These are phyloP conservation scores for Opisthograptis luteolata DNA, from an alignment of 2,888 invertebrate genomes.

Conservation along the genomic window DNA sequence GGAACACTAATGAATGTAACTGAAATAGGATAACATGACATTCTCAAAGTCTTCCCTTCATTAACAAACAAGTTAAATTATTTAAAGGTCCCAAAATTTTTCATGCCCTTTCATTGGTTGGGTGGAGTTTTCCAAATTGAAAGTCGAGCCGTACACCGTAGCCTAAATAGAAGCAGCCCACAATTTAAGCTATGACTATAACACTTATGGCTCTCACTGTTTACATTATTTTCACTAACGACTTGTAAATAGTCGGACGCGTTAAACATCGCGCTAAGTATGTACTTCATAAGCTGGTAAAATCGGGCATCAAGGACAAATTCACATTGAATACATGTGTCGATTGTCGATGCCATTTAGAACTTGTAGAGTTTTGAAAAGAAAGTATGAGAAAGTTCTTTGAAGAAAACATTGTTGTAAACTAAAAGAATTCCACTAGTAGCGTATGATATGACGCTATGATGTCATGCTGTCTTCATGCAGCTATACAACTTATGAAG, in stretches of 20 bases:
- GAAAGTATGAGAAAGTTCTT: background rate
- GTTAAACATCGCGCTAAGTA: slow-evolving; percentile 14
- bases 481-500: slow-evolving; percentile 20
- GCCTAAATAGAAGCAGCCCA: slow-evolving; percentile 20
- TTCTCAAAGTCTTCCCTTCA: no score
- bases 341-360: no score
- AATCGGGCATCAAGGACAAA: background rate
- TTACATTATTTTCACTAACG: slow-evolving; percentile 29
- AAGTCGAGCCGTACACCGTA: slow-evolving; percentile 26
- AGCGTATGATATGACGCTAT: slow-evolving; percentile 22
- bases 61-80: no score
- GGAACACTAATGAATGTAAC: no score
- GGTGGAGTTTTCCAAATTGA: slow-evolving; percentile 8
- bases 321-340: no score
- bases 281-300: background rate
- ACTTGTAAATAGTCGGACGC: slow-evolving; percentile 23
- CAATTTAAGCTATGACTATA: slow-evolving; percentile 32
- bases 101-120: background rate
- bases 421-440: slow-evolving; percentile 10
- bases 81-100: background rate
- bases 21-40: no score
- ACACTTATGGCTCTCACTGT: slow-evolving; percentile 21
- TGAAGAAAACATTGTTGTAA: background rate
- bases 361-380: no score
- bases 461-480: slow-evolving; percentile 27